A percentile compares a stretch with the other conserved stretches of the same genome.
phyloP scores from a whole-genome alignment of 2,113 vertebrate genomes.

The Mola mola region DNA sequence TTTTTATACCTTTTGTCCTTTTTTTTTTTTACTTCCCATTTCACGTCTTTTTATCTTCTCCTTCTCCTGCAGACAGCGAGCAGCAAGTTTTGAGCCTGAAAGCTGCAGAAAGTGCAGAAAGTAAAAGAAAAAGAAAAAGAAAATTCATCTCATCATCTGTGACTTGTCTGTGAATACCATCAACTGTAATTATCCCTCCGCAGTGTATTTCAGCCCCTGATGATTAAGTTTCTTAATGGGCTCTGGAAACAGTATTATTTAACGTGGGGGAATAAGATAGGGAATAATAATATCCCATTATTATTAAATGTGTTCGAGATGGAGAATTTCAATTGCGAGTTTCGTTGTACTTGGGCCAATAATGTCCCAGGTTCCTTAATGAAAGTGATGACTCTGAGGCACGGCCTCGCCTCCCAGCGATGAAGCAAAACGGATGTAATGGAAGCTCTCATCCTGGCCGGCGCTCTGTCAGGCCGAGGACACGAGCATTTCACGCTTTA shows the following conservation, averaged over 20 bases:
- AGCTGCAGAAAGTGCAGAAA: constrained; percentile 15
- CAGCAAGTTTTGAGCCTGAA: neutral
- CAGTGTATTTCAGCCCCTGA: constrained; percentile 49
- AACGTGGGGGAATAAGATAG: constrained; percentile 62
- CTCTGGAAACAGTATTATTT: constrained; percentile 68
- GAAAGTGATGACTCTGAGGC: constrained; percentile 62
- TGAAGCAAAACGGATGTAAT: constrained; percentile 44
- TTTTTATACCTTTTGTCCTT: constrained; percentile 65
- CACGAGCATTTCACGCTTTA: constrained; percentile 21
- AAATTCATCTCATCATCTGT: constrained; percentile 40
- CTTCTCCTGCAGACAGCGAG: constrained; percentile 29
- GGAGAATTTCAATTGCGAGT: constrained; percentile 61
- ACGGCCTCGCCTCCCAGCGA: constrained; percentile 20
- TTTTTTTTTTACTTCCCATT: constrained; percentile 17
- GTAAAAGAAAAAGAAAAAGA: constrained; percentile 12
- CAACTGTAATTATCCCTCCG: constrained; percentile 61
- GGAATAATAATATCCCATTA: constrained; percentile 70
- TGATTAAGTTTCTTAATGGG: constrained; percentile 71
- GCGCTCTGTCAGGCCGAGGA: constrained; percentile 18
- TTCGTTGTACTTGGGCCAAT: constrained; percentile 57
- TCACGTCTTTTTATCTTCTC: constrained; percentile 42
- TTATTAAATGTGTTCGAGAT: constrained; percentile 66
- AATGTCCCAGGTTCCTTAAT: constrained; percentile 63
- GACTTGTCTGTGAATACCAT: constrained; percentile 70
- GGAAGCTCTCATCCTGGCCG: constrained; percentile 16